These are phyloP conservation scores for Clistopyga incitator DNA, from an alignment of 2,888 invertebrate genomes.

Conservation along the genomic window DNA sequence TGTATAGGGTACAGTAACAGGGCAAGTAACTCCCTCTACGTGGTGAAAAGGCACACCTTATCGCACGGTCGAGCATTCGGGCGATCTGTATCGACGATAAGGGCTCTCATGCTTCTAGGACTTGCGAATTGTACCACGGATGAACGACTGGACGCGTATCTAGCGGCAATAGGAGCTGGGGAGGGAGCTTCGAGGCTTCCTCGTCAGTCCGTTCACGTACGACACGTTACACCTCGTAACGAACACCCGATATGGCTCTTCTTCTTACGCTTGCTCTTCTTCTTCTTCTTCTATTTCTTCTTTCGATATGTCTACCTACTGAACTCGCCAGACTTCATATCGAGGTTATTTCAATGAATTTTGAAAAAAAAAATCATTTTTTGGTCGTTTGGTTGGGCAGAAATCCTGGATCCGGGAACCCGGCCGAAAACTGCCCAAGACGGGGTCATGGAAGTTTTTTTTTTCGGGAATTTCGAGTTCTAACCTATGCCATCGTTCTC, in stretches of 20 bases:
- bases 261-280: conserved; percentile 40
- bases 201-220: conserved; percentile 65
- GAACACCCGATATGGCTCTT: conserved; percentile 59
- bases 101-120: conserved; percentile 33
- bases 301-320: background rate
- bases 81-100: conserved; percentile 63
- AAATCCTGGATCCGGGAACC: too few species aligned
- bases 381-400: too few species aligned
- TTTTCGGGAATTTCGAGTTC: too few species aligned
- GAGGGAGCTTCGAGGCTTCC: conserved; percentile 26
- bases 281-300: conserved; percentile 1
- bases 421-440: too few species aligned
- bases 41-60: conserved; percentile 54
- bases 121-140: conserved; percentile 63
- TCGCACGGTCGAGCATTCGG: conserved; percentile 63
- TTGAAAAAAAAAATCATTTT: too few species aligned
- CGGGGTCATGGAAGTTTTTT: too few species aligned
- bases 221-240: conserved; percentile 64
- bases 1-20: background rate
- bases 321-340: background rate
- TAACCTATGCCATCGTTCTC: too few species aligned
- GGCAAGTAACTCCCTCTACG: conserved; percentile 25
- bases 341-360: too few species aligned
- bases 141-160: conserved; percentile 61
- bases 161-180: conserved; percentile 26